Conservation (phyloP, 2,888 invertebrate genomes). For the Cheilosia grossa region DNA sequence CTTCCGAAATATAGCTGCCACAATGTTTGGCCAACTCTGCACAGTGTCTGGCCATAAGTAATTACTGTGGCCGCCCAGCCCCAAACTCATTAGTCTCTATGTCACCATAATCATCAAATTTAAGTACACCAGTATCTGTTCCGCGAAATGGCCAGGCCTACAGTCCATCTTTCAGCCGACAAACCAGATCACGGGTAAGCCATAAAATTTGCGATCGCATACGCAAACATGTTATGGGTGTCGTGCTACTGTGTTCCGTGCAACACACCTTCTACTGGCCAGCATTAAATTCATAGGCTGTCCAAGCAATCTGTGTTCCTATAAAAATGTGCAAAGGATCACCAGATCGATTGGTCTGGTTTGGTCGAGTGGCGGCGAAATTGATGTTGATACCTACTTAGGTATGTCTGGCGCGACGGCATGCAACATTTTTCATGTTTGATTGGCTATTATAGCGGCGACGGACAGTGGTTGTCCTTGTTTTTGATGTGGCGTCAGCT, state of each 20-base stretch:
- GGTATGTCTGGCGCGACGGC: conserved; percentile 33
- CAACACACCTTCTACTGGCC: conserved; percentile 35
- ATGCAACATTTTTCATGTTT: conserved; percentile 49
- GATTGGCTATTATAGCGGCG: conserved; percentile 52
- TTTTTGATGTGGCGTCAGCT: conserved; percentile 53
- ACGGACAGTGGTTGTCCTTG: conserved; percentile 39
- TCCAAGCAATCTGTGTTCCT: conserved; percentile 33
- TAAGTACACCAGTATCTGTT: conserved; percentile 58
- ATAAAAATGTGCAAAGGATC: conserved; percentile 51
- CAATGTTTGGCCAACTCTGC: conserved; percentile 15
- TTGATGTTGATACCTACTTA: conserved; percentile 57
- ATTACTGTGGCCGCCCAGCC: conserved; percentile 10
- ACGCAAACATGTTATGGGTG: conserved; percentile 34
- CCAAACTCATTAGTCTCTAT: conserved; percentile 59
- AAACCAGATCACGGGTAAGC: conserved; percentile 50
- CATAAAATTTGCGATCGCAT: conserved; percentile 35
- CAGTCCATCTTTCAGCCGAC: neutral
- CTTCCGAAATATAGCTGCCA: neutral
- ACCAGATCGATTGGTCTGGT: conserved; percentile 50
- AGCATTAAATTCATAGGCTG: conserved; percentile 31
- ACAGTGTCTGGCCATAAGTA: conserved; percentile 8
- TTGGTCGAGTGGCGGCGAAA: conserved; percentile 27
- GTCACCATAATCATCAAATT: conserved; percentile 67
- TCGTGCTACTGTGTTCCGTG: conserved; percentile 60
- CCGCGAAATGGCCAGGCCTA: conserved; percentile 33